Base-by-base conservation (phyloP, 2,888 invertebrate species). In the Leucoma salicis region DNA sequence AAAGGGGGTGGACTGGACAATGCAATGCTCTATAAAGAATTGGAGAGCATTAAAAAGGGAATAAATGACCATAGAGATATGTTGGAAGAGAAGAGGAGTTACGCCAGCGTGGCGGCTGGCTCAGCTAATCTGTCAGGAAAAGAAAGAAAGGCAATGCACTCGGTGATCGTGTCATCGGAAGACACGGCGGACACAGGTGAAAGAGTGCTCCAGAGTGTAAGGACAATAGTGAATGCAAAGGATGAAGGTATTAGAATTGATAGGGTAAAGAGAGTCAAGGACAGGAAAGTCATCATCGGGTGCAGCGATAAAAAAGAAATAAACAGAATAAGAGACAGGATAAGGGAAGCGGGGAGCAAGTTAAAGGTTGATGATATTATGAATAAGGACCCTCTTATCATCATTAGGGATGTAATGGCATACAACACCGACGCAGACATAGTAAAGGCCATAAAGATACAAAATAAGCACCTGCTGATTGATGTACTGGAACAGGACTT, bases 211-310 rank as follows among this genome's bases (percentile, higher is more conserved):
- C 21, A 21, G 8, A 21, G 8, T 6, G 21, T 21, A 21, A 21
- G 21, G 21, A 21, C 21, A 6, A 8, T 8, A 21, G 21, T 21
- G 4, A 21, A 21, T 21, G 21, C 21, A 6, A 21, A 21, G 8
- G 21, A 21, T 21, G 21, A 21, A 21, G 21, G 21, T 6, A 21
- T 21, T 6, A 6, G 10, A 35, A 13, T 31, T 24, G 16, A 40
- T 25, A 33, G 35, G 35, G 37, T 49, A 46, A 29, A 13, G 13
- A 29, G 13, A 2, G 29, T 8, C 12, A 29, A 29, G 29, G 29
- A 29, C 2, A 29, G 29, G 2, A 29, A 12, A 2, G 8, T 29
- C 3, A 29, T 29, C 11, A 13, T 29, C 6, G 29, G 29, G 4
- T 5, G 4, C 4, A 12, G 11, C 3, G 13, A 11, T 0, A 13